Base-by-base conservation (phyloP, 2,113 vertebrate species). In the Sorex fumeus region DNA sequence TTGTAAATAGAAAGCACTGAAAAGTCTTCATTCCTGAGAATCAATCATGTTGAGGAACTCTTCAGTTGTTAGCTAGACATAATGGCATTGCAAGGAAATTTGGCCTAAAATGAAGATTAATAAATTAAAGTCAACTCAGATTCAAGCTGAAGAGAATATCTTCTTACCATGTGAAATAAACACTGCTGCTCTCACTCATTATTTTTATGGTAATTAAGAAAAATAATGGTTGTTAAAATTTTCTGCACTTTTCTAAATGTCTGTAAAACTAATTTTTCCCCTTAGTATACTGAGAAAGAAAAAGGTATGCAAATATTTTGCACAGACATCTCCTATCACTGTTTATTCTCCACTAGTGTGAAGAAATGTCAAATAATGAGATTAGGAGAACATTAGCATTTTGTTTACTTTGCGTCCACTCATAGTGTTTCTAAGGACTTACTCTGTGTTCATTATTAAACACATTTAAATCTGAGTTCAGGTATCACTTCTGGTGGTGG, bases 31-130 rank as follows among this genome's bases (percentile, higher is more conserved):
- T 34, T 89, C 7, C 50, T 84, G 72, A 74, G 23, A 93, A 87
- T 23, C 25, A 89, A 91, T 95, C 94, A 90, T 75, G 12, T 13
- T 91, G 66, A 91, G 85, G 66, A 82, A 43, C 45, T 93, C 19
- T 18, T 43, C 45, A 47, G 16, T n/a, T 34, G 47, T 25, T 18
- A 84, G 32, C 57, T 66, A 70, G 64, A 69, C 43, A 66, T 90
- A 95, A 94, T 78, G n/a, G 19, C 15, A 57, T 86, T 83, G 82
- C n/a, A 85, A 88, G 36, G 2, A 81, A 66, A 80, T 40, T 92
- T 91, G 66, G 45, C 87, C 10, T 82, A 80, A 12, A 11, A 57
- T 70, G 34, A 60, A 30, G 18, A 71, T 82, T 74, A 93, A 18
- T 76, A 88, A 77, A 88, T 71, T n/a, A 87, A 94, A 92, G 21